These are phyloP conservation scores for Tenthredo livida DNA, from an alignment of 2,888 invertebrate species.

Conservation along the genomic window DNA sequence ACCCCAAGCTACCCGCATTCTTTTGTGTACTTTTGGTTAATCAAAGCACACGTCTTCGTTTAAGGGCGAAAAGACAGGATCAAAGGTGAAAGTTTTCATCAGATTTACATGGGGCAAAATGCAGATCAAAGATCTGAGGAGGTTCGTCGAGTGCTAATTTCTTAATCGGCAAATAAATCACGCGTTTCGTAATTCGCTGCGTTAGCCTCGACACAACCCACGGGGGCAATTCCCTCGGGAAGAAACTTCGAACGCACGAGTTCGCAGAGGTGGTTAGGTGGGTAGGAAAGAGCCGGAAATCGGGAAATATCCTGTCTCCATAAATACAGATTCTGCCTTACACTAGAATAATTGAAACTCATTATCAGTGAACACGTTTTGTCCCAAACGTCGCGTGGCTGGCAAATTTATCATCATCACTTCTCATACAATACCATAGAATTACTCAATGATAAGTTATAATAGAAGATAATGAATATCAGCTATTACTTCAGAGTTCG, in stretches of 20 bases:
- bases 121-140: neutral
- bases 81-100: conserved; percentile 31
- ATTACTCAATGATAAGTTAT: neutral
- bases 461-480: neutral
- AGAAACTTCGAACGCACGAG: conserved; percentile 40
- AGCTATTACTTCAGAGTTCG: neutral
- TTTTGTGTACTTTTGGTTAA: conserved; percentile 21
- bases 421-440: neutral
- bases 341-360: conserved; percentile 39
- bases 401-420: neutral
- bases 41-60: conserved; percentile 16
- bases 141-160: conserved; percentile 36
- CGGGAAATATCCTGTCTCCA: conserved; percentile 38
- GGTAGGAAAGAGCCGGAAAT: conserved; percentile 29
- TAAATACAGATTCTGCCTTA: conserved; percentile 34
- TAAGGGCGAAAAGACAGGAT: neutral
- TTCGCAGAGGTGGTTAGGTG: neutral
- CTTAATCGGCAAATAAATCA: conserved; percentile 45
- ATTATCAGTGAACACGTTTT: conserved; percentile 21
- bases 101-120: neutral
- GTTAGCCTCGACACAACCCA: neutral
- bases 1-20: neutral
- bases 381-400: neutral
- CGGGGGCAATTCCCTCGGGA: conserved; percentile 32
- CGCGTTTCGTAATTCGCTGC: conserved; percentile 15